phyloP scores from a whole-genome alignment of 1,140 invertebrate species.

The Hyles vespertilio region DNA sequence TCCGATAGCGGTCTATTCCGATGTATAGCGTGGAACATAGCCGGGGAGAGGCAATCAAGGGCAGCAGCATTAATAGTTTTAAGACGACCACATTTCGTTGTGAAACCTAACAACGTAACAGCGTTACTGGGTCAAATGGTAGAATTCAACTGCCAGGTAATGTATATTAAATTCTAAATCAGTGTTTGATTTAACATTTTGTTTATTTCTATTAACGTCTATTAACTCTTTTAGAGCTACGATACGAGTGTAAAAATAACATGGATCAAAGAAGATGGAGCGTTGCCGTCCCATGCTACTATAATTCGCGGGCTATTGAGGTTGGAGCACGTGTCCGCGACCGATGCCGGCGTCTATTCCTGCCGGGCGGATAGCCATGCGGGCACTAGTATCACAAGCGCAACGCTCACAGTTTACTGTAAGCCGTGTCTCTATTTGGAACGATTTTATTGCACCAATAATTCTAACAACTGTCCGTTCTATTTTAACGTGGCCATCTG shows the following conservation, averaged over 20 bases:
- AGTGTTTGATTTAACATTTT: neutral
- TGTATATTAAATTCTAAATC: conserved; percentile 11
- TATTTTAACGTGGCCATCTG: conserved; percentile 70
- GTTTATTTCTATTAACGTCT: conserved; percentile 8
- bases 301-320: conserved; percentile 78
- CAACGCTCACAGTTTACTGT: conserved; percentile 73
- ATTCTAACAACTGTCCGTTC: conserved; percentile 52
- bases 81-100: conserved; percentile 69
- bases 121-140: conserved; percentile 69
- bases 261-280: conserved; percentile 65
- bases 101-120: conserved; percentile 66
- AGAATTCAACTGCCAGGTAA: conserved; percentile 74
- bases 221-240: conserved; percentile 54
- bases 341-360: conserved; percentile 70
- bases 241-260: conserved; percentile 66
- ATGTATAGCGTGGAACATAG: conserved; percentile 91
- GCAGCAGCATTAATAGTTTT: conserved; percentile 87
- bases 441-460: conserved; percentile 56
- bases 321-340: conserved; percentile 65
- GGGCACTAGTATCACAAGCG: conserved; percentile 65
- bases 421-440: conserved; percentile 42
- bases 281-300: conserved; percentile 83
- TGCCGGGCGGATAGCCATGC: conserved; percentile 72
- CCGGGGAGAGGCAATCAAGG: conserved; percentile 85
- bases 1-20: conserved; percentile 90